These are phyloP conservation scores for Antrozous pallidus DNA, from an alignment of 2,797 vertebrate species.

Conservation along the genomic window DNA sequence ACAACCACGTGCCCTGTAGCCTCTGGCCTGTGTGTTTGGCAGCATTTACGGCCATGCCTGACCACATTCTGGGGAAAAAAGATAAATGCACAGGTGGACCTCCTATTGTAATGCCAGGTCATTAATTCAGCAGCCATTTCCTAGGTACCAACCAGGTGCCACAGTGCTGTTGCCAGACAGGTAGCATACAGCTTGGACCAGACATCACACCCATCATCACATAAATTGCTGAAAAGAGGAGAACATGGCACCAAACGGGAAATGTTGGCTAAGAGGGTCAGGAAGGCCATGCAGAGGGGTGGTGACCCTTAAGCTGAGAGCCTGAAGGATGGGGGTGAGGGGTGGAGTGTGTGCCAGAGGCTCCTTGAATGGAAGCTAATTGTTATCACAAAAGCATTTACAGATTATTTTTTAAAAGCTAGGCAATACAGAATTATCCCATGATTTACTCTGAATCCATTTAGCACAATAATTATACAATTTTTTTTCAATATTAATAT, in stretches of 20 bases:
- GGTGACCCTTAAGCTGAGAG: neutral
- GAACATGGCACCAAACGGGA: neutral
- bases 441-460: neutral
- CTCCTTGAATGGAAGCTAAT: neutral
- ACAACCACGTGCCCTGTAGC: neutral
- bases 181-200: no score
- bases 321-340: accelerated
- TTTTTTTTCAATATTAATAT: neutral
- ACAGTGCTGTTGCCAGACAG: neutral
- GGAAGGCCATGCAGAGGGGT: neutral
- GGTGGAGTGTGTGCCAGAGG: neutral
- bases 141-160: neutral
- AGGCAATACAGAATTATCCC: neutral
- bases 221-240: neutral
- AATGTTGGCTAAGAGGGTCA: neutral
- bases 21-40: no score
- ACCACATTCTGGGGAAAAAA: neutral
- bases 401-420: neutral
- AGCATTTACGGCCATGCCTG: neutral
- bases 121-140: neutral
- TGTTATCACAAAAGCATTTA: no score
- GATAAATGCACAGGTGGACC: no score
- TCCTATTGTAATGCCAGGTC: neutral
- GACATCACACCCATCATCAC: neutral
- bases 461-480: neutral